Evolutionary conservation across 2,797 vertebrate genomes (phyloP).

Genomic region (Gallinago solitaria): DNA sequence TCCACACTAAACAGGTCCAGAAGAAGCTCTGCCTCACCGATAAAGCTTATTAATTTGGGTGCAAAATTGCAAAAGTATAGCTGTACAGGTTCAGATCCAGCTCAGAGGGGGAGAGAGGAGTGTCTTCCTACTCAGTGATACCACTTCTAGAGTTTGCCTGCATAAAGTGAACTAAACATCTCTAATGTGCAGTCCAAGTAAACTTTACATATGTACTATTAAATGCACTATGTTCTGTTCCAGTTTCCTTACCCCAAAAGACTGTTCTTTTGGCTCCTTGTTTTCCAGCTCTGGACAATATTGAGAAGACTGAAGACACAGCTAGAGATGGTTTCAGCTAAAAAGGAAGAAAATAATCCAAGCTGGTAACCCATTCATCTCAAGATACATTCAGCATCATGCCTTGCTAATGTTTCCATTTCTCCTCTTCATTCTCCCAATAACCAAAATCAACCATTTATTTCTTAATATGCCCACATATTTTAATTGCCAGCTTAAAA

Average conservation of each 20-base stretch:
- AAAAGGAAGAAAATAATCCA: background rate
- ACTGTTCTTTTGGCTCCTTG: background rate
- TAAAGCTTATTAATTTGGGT: background rate
- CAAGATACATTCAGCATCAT: background rate
- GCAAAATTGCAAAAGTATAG: background rate
- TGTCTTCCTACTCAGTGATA: background rate
- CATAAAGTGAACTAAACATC: background rate
- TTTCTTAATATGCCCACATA: background rate
- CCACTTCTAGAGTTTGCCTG: background rate
- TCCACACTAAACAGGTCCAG: background rate
- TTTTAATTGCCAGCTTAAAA: background rate
- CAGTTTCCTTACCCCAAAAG: background rate
- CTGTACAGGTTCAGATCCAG: background rate
- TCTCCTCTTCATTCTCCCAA: background rate
- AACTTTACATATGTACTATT: background rate
- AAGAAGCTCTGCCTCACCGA: background rate
- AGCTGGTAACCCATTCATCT: background rate
- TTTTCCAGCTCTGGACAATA: background rate
- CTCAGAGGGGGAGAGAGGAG: background rate
- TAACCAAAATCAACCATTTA: background rate
- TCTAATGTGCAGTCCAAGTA: background rate
- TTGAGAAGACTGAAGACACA: background rate
- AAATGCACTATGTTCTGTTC: background rate
- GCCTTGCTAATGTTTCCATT: background rate
- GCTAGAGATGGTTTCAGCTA: background rate